phyloP scores from a whole-genome alignment of 2,113 vertebrate species.

The Hyla sarda region DNA sequence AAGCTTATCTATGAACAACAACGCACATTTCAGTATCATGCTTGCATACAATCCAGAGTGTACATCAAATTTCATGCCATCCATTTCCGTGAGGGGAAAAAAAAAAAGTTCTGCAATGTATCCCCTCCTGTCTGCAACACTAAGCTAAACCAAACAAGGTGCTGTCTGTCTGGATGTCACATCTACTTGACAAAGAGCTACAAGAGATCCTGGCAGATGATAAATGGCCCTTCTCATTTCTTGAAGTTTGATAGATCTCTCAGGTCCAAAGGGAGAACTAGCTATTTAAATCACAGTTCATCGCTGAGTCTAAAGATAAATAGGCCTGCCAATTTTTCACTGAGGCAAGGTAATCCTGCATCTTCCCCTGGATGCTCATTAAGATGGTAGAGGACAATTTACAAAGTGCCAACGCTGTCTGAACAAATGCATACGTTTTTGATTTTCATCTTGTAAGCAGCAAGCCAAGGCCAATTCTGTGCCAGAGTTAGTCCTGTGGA shows the following conservation, averaged over 20 bases:
- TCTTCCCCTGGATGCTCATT: conserved; percentile 43
- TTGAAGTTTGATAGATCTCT: conserved; percentile 51
- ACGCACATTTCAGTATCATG: background rate
- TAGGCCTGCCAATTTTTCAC: conserved; percentile 51
- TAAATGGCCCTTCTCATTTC: conserved; percentile 50
- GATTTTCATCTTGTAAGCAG: conserved; percentile 25
- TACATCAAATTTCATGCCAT: background rate
- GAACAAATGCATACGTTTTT: conserved; percentile 27
- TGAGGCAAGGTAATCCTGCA: conserved; percentile 51
- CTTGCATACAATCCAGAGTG: background rate
- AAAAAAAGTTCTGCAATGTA: background rate
- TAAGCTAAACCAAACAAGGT: conserved; percentile 34
- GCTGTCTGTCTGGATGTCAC: conserved; percentile 39
- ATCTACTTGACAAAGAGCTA: conserved; percentile 52
- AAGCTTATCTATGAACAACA: background rate
- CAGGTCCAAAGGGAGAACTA: background rate
- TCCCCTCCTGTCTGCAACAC: background rate
- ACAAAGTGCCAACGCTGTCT: conserved; percentile 36
- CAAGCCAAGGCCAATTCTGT: conserved; percentile 20
- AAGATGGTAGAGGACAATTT: conserved; percentile 43
- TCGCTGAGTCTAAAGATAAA: conserved; percentile 45
- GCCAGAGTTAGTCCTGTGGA: conserved; percentile 25
- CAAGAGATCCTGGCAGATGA: conserved; percentile 39
- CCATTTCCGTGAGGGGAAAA: conserved; percentile 28
- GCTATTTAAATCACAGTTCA: conserved; percentile 46